Percentiles rank a stretch among this genome's conserved stretches.
Evolutionary conservation across 37 sponge, comb jelly and placozoan genomes (phyloP).

Genomic region (Chondrilla cf. caribensis): DNA sequence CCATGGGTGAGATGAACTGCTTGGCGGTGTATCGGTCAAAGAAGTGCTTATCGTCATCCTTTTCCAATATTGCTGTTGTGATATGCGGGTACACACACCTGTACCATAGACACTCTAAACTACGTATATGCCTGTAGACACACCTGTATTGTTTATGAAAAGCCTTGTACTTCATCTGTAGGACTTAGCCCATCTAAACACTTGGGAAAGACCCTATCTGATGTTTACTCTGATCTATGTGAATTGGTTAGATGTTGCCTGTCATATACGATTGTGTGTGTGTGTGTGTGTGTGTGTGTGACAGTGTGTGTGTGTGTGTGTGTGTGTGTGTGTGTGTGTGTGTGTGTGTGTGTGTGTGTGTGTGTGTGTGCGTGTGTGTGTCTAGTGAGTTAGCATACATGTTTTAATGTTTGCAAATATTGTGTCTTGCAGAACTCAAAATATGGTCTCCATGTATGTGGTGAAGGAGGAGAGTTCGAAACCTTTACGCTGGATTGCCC

Average conservation of each 20-base stretch:
- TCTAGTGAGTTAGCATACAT: background rate
- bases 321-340: constrained; percentile 21
- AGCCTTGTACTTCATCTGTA: too few species aligned
- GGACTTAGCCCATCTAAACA: constrained; percentile 68
- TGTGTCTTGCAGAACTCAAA: constrained; percentile 30
- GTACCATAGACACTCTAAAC: too few species aligned
- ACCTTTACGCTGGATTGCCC: constrained; percentile 94
- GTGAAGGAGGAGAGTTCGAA: constrained; percentile 99
- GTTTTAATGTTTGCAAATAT: background rate
- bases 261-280: too few species aligned
- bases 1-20: constrained; percentile 73
- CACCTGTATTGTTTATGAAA: too few species aligned
- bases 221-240: constrained; percentile 55
- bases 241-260: constrained; percentile 48
- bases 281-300: too few species aligned
- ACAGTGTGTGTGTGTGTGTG: constrained; percentile 20
- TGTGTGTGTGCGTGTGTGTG: constrained; percentile 20
- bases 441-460: constrained; percentile 94
- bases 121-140: too few species aligned
- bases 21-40: background rate
- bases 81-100: background rate
- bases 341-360: constrained; percentile 21
- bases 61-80: background rate
- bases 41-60: background rate
- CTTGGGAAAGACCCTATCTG: constrained; percentile 63